phyloP scores from a whole-genome alignment of 2,797 vertebrate genomes.

The Trematomus bernacchii region DNA sequence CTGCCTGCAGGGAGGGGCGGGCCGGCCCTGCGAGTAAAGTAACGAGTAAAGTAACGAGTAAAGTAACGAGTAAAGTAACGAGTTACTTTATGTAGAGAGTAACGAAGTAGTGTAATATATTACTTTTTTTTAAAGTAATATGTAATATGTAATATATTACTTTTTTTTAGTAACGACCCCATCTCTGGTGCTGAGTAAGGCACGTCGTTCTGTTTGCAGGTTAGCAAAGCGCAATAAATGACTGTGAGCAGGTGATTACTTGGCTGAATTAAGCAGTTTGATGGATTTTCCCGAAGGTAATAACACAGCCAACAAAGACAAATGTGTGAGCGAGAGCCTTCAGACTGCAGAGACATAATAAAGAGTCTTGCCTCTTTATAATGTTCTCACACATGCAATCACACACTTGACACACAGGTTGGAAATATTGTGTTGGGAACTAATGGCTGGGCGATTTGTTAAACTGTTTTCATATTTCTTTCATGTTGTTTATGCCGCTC shows the following conservation, averaged over 20 bases:
- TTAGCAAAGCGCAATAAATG: constrained; percentile 64
- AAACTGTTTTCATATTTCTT: constrained; percentile 34
- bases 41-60: too few species aligned
- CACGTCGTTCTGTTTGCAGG: constrained; percentile 51
- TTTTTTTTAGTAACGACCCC: too few species aligned
- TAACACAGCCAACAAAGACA: constrained; percentile 58
- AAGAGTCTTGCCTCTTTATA: constrained; percentile 25
- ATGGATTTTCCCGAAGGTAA: constrained; percentile 70
- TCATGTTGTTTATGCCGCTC: not conserved
- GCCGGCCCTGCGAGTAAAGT: too few species aligned
- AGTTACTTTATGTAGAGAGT: too few species aligned
- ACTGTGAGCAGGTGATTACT: constrained; percentile 71
- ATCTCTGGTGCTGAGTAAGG: constrained; percentile 57
- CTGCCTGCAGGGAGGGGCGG: too few species aligned
- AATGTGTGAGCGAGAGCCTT: constrained; percentile 53
- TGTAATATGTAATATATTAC: too few species aligned
- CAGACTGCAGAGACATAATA: constrained; percentile 33
- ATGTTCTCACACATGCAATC: not conserved
- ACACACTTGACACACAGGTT: constrained; percentile 27
- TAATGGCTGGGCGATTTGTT: constrained; percentile 20
- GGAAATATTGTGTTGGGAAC: constrained; percentile 16
- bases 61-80: too few species aligned
- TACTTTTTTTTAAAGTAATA: too few species aligned
- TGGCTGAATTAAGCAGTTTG: constrained; percentile 63
- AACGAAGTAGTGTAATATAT: too few species aligned